Evolutionary conservation across 2,888 invertebrate genomes (phyloP).

Genomic region (Abrostola tripartita): DNA sequence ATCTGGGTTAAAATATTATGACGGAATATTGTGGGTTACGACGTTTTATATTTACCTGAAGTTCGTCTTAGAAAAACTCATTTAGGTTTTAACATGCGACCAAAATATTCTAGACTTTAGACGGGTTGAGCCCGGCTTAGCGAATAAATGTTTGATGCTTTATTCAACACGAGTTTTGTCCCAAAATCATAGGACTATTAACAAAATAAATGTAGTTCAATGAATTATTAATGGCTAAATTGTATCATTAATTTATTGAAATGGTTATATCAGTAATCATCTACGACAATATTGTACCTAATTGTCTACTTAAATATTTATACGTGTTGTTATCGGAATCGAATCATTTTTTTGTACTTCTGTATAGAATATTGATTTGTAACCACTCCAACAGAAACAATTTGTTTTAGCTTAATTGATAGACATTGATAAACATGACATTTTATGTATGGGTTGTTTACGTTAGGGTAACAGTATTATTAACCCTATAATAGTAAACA

Average conservation of each 20-base stretch:
- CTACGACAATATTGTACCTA: slow-evolving; percentile 30
- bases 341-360: slow-evolving; percentile 20
- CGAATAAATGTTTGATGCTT: slow-evolving; percentile 16
- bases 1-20: slow-evolving; percentile 32
- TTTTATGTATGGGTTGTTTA: no score
- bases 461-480: no score
- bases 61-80: slow-evolving; percentile 23
- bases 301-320: slow-evolving; percentile 48
- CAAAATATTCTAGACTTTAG: slow-evolving; percentile 18
- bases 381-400: slow-evolving; percentile 12
- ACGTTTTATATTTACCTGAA: slow-evolving; percentile 30
- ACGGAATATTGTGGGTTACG: slow-evolving; percentile 44
- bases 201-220: slow-evolving; percentile 13
- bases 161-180: slow-evolving; percentile 6
- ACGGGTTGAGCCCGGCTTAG: slow-evolving; percentile 6
- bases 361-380: slow-evolving; percentile 4
- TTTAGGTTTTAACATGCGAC: slow-evolving; percentile 30
- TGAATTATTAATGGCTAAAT: background rate
- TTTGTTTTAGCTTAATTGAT: no score
- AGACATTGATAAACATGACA: background rate
- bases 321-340: slow-evolving; percentile 23
- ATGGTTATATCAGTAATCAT: slow-evolving; percentile 32
- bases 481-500: no score
- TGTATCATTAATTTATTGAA: slow-evolving; percentile 13
- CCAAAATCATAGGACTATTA: slow-evolving; percentile 13